These are phyloP conservation scores for Eucidaris tribuloides DNA, from an alignment of 35 echinoderm and acorn worm species.

Conservation along the genomic window DNA sequence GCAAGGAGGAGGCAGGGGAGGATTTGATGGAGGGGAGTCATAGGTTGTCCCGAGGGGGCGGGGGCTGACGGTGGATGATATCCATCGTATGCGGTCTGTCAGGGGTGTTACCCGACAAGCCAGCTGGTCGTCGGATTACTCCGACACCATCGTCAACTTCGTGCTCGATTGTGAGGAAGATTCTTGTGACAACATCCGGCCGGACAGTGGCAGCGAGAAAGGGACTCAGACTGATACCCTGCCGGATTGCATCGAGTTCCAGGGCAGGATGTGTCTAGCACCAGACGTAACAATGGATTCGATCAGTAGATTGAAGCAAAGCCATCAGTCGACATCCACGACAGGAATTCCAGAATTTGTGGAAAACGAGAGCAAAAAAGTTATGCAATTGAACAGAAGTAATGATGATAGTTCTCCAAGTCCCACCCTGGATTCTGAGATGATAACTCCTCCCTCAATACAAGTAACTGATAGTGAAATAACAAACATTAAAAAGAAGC, in stretches of 20 bases:
- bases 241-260: neutral
- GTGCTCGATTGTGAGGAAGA: slow-evolving; percentile 10
- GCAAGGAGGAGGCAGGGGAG: no score
- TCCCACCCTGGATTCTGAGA: neutral
- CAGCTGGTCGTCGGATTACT: slow-evolving; percentile 36
- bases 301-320: neutral
- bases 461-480: neutral
- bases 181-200: neutral
- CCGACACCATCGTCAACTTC: slow-evolving; percentile 55
- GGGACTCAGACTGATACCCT: slow-evolving; percentile 32
- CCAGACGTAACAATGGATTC: slow-evolving; percentile 8
- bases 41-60: no score
- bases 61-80: slow-evolving; percentile 29
- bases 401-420: neutral
- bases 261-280: neutral
- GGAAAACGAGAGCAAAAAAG: neutral
- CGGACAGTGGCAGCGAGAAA: slow-evolving; percentile 34
- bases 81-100: neutral
- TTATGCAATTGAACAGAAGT: neutral
- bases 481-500: neutral
- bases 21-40: no score
- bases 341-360: slow-evolving; percentile 12
- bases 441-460: neutral
- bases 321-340: slow-evolving; percentile 10
- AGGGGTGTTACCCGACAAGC: slow-evolving; percentile 4